Evolutionary conservation across 2,888 invertebrate genomes (phyloP).

Genomic region (Ryuthela nishihirai): DNA sequence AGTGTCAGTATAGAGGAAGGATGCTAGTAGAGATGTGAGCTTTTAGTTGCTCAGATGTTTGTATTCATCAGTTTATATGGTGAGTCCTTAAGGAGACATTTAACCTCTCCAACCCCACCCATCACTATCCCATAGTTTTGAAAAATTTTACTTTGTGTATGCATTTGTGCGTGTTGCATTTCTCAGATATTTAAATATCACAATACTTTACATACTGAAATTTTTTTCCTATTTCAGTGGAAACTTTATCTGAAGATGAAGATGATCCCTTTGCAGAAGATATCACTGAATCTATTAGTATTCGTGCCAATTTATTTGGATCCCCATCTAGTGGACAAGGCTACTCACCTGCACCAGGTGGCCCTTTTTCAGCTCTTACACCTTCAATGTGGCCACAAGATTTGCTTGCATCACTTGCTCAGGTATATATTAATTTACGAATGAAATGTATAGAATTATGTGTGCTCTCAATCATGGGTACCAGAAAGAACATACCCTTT

Average conservation of each 20-base stretch:
- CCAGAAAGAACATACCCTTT: too few species aligned
- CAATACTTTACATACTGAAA: background rate
- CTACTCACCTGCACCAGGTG: constrained; percentile 56
- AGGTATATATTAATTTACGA: constrained; percentile 24
- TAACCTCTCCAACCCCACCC: too few species aligned
- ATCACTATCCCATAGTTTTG: too few species aligned
- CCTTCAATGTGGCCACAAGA: constrained; percentile 97
- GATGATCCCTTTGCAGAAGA: constrained; percentile 58
- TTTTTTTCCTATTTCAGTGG: constrained; percentile 46
- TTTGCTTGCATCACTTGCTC: constrained; percentile 66
- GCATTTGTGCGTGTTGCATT: background rate
- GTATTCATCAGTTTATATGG: too few species aligned
- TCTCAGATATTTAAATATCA: background rate
- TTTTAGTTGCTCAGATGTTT: too few species aligned
- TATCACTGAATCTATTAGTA: constrained; percentile 64
- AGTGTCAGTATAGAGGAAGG: too few species aligned
- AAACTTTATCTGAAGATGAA: constrained; percentile 67
- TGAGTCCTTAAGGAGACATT: too few species aligned
- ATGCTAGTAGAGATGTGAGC: too few species aligned
- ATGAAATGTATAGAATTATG: too few species aligned
- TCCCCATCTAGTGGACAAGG: constrained; percentile 40
- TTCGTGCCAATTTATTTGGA: constrained; percentile 49
- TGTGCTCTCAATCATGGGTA: too few species aligned
- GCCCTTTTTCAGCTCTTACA: constrained; percentile 90
- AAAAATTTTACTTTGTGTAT: background rate